Evolutionary conservation across 2,888 invertebrate genomes (phyloP).

Genomic region (Drosophila siamana): DNA sequence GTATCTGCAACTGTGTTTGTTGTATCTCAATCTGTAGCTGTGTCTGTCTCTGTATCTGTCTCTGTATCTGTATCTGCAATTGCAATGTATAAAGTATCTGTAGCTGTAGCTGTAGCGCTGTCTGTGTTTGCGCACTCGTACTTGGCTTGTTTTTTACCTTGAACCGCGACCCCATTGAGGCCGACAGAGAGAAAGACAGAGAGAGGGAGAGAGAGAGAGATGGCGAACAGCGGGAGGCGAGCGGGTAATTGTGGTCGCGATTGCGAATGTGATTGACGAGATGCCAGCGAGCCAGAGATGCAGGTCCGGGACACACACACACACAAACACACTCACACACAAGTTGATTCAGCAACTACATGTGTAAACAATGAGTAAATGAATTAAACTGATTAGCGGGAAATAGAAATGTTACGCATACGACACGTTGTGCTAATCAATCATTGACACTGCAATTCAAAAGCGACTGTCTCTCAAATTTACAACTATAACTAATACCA

Average conservation of each 20-base stretch:
- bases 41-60: constrained; percentile 4
- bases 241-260: constrained; percentile 38
- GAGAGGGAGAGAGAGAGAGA: constrained; percentile 1
- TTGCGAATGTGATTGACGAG: constrained; percentile 41
- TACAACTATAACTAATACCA: too few species aligned
- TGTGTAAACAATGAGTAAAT: constrained; percentile 33
- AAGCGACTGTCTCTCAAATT: too few species aligned
- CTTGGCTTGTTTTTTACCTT: constrained; percentile 51
- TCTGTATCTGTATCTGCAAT: constrained; percentile 15
- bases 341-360: constrained; percentile 18
- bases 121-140: constrained; percentile 15
- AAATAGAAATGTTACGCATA: constrained; percentile 43
- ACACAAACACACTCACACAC: constrained; percentile 8
- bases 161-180: constrained; percentile 61
- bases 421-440: constrained; percentile 35
- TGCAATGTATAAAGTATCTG: constrained; percentile 9
- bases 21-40: constrained; percentile 1
- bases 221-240: background rate
- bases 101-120: constrained; percentile 12
- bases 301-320: constrained; percentile 28
- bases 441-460: constrained; percentile 12
- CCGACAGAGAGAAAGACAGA: constrained; percentile 1
- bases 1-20: constrained; percentile 7
- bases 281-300: constrained; percentile 23
- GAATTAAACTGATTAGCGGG: constrained; percentile 40